These are phyloP conservation scores for Chiloscyllium plagiosum DNA, from an alignment of 2,113 vertebrate species.

Conservation along the genomic window DNA sequence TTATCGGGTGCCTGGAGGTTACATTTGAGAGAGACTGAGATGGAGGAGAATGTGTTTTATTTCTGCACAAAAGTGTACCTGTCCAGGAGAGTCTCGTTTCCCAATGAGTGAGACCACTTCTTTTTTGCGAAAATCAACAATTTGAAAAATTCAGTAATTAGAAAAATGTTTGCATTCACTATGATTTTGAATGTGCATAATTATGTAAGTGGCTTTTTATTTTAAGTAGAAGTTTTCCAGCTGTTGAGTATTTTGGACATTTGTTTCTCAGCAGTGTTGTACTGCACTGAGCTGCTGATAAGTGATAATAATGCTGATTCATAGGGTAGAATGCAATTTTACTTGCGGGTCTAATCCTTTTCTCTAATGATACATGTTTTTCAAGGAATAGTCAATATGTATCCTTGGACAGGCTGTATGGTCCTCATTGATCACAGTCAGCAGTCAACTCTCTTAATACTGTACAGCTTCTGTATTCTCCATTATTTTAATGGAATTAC, in stretches of 20 bases:
- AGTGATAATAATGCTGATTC: not conserved
- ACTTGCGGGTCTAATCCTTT: not conserved
- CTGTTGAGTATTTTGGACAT: not conserved
- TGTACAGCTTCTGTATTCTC: not conserved
- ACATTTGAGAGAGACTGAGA: not conserved
- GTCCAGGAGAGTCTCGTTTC: not conserved
- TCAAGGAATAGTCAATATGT: not conserved
- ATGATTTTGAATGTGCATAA: not conserved
- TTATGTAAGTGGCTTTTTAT: not conserved
- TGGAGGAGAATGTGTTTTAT: not conserved
- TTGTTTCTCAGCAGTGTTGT: not conserved
- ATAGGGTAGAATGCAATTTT: not conserved
- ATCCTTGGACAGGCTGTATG: not conserved
- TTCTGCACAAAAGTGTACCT: not conserved
- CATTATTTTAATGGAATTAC: not conserved
- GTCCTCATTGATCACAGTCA: not conserved
- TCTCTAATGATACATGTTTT: not conserved
- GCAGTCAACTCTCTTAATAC: not conserved
- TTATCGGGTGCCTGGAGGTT: not conserved
- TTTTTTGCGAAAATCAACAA: too few species aligned
- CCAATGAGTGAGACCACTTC: not conserved
- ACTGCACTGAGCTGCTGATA: not conserved
- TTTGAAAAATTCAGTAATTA: not conserved
- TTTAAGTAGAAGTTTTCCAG: not conserved
- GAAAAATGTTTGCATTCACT: not conserved